phyloP scores from a whole-genome alignment of 2,888 invertebrate species.

The Cyrtodaria siliqua region DNA sequence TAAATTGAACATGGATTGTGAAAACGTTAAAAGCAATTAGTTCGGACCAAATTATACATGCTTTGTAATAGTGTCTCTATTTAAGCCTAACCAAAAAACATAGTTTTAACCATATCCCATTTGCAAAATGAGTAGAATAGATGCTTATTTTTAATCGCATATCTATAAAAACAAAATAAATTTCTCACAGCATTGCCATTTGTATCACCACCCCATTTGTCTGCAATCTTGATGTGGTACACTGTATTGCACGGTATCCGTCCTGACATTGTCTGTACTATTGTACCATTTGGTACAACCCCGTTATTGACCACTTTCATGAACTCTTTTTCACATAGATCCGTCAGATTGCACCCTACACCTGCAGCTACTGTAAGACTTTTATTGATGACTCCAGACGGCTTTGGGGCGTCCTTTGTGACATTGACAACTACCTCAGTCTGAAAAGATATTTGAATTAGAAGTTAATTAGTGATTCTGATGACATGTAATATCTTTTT shows the following conservation, averaged over 20 bases:
- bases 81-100: too few species aligned
- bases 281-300: slow-evolving; percentile 16
- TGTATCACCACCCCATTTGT: neutral
- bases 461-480: too few species aligned
- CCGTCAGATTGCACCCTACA: slow-evolving; percentile 8
- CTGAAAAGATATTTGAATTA: too few species aligned
- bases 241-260: slow-evolving; percentile 19
- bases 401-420: slow-evolving; percentile 31
- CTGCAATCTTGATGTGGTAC: slow-evolving; percentile 23
- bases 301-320: slow-evolving; percentile 8
- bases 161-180: neutral
- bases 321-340: slow-evolving; percentile 18
- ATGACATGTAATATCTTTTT: too few species aligned
- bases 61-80: too few species aligned
- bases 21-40: too few species aligned
- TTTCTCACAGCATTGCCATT: too few species aligned
- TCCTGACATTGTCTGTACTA: slow-evolving; percentile 34
- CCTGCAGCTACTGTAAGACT: slow-evolving; percentile 5
- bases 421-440: slow-evolving; percentile 45
- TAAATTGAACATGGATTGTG: too few species aligned
- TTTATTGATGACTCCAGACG: slow-evolving; percentile 30
- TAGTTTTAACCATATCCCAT: too few species aligned
- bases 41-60: too few species aligned
- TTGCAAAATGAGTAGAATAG: too few species aligned
- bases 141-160: neutral